Percentiles rank a stretch among this genome's conserved stretches.
Evolutionary conservation across 1,140 invertebrate genomes (phyloP).

Genomic region (Batillaria attramentaria): DNA sequence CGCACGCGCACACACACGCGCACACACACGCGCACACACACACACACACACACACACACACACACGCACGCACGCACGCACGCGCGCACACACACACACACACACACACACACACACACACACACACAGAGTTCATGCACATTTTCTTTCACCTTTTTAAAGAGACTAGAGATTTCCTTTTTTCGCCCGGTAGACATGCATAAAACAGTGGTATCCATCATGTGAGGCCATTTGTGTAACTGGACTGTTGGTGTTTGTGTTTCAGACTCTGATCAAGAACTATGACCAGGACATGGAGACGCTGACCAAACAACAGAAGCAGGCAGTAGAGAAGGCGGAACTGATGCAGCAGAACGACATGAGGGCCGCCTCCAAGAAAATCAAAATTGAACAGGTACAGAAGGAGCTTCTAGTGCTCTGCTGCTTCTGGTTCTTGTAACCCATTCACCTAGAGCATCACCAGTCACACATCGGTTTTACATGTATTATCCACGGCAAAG

Average conservation of each 20-base stretch:
- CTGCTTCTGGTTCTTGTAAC: too few relatives aligned
- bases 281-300: constrained; percentile 94
- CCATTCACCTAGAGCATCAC: too few relatives aligned
- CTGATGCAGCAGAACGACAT: constrained; percentile 92
- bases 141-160: background rate
- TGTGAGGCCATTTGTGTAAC: background rate
- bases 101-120: background rate
- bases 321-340: constrained; percentile 92
- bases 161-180: background rate
- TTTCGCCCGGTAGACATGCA: background rate
- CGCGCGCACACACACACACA: too few relatives aligned
- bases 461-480: too few relatives aligned
- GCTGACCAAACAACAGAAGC: constrained; percentile 89
- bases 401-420: too few relatives aligned
- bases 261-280: constrained; percentile 86
- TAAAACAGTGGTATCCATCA: constrained; percentile 3
- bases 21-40: too few relatives aligned
- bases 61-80: too few relatives aligned
- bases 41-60: too few relatives aligned
- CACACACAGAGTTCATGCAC: background rate
- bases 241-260: background rate
- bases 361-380: constrained; percentile 81
- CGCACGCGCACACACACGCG: too few relatives aligned
- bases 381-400: constrained; percentile 87
- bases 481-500: too few relatives aligned